Evolutionary conservation across 2,113 vertebrate genomes (phyloP).

Genomic region (Myrmecophaga tridactyla): DNA sequence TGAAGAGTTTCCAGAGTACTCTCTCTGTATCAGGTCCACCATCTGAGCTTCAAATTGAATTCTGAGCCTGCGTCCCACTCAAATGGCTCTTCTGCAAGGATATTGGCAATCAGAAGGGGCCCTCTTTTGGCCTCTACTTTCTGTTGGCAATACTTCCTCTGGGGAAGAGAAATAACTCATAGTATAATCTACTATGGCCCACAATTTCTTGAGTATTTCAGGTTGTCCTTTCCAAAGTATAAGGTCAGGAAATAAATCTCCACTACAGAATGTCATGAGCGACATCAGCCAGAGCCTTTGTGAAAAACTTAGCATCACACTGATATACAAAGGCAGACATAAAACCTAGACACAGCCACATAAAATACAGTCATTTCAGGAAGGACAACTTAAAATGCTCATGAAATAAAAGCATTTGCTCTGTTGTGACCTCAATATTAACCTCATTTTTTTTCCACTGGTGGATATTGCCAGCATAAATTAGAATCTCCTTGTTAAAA

Average conservation of each 20-base stretch:
- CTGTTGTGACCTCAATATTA: neutral
- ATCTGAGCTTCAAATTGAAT: constrained; percentile 69
- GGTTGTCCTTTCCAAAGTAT: constrained; percentile 80
- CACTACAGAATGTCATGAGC: constrained; percentile 75
- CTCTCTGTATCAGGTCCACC: constrained; percentile 24
- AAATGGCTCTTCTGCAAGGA: constrained; percentile 56
- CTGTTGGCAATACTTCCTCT: constrained; percentile 68
- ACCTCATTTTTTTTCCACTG: neutral
- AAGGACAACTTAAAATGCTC: constrained; percentile 37
- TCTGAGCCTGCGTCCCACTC: constrained; percentile 58
- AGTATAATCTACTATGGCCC: constrained; percentile 76
- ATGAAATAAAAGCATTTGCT: constrained; percentile 40
- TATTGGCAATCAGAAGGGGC: constrained; percentile 58
- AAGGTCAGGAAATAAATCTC: constrained; percentile 83
- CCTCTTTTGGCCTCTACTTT: constrained; percentile 72
- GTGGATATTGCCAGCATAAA: neutral
- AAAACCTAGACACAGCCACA: constrained; percentile 2
- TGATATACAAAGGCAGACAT: constrained; percentile 68
- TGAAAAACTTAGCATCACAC: constrained; percentile 67
- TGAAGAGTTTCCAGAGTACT: constrained; percentile 41
- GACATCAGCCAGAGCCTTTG: constrained; percentile 68
- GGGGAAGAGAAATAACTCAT: constrained; percentile 80
- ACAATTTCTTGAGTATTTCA: constrained; percentile 78
- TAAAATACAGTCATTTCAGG: constrained; percentile 56
- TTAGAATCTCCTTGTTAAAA: neutral